Conservation (phyloP, 2,113 vertebrate genomes). For the Taurulus bubalis region DNA sequence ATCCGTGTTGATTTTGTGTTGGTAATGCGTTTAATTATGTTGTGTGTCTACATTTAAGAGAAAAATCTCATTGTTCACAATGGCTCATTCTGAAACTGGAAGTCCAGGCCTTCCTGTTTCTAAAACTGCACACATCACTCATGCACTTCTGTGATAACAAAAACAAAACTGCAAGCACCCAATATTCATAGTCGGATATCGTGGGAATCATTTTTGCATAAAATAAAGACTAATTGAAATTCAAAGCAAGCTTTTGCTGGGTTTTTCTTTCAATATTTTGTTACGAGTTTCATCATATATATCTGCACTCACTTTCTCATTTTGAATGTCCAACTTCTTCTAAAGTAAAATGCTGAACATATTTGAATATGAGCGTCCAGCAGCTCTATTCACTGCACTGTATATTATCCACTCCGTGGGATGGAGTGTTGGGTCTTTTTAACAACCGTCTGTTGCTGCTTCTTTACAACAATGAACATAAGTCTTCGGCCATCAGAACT, state of each 20-base stretch:
- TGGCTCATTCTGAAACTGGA: constrained; percentile 58
- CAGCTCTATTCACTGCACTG: background rate
- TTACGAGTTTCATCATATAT: background rate
- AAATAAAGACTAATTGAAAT: background rate
- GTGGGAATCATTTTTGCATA: background rate
- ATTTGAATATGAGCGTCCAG: constrained; percentile 4
- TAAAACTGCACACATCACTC: constrained; percentile 1
- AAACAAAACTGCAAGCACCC: constrained; percentile 6
- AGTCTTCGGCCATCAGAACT: constrained; percentile 9
- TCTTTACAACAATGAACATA: constrained; percentile 17
- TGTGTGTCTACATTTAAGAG: background rate
- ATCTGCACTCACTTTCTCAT: background rate
- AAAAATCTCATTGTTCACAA: constrained; percentile 53
- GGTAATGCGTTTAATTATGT: background rate
- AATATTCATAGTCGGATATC: background rate
- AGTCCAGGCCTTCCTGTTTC: constrained; percentile 61
- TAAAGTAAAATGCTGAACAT: background rate
- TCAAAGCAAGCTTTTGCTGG: no score
- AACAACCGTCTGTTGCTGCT: background rate
- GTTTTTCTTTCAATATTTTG: background rate
- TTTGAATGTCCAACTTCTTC: background rate
- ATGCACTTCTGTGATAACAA: constrained; percentile 12
- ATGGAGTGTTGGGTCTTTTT: constrained; percentile 6
- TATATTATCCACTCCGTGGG: background rate
- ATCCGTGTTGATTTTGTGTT: background rate